phyloP scores from a whole-genome alignment of 30 jellyfish, hydroid and myxozoan species.

The Pelagia noctiluca region DNA sequence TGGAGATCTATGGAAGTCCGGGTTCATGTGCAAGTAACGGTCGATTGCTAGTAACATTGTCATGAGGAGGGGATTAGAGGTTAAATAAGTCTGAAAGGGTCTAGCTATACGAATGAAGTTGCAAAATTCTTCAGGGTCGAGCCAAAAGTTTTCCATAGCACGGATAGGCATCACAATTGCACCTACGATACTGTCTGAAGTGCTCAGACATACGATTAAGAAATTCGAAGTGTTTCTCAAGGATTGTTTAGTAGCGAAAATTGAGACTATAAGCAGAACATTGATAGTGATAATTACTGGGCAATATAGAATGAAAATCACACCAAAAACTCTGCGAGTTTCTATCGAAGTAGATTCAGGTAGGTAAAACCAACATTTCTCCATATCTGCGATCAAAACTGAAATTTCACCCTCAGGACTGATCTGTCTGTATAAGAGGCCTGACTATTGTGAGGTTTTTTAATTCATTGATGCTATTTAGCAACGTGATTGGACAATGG shows the following conservation, averaged over 20 bases:
- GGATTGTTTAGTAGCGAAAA: constrained; percentile 20
- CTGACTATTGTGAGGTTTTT: too few species aligned
- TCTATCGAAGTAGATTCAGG: neutral
- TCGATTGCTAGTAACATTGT: neutral
- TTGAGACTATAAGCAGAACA: neutral
- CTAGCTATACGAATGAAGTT: too few species aligned
- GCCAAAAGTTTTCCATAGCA: neutral
- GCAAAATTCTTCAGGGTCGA: neutral
- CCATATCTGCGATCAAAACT: too few species aligned
- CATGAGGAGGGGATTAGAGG: neutral
- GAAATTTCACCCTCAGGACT: too few species aligned
- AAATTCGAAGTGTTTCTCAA: constrained; percentile 16
- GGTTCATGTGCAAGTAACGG: neutral
- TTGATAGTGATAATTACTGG: neutral
- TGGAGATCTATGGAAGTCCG: neutral
- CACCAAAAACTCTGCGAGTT: neutral
- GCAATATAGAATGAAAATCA: neutral
- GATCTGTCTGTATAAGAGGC: too few species aligned
- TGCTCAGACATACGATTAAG: constrained; percentile 17
- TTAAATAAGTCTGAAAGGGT: neutral
- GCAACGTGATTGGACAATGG: too few species aligned
- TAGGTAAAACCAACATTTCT: neutral
- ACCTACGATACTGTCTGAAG: neutral
- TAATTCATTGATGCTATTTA: too few species aligned
- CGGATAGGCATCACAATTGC: neutral